Evolutionary conservation across 2,797 vertebrate species (phyloP), one percentile per base, ranked within the genome.

Genomic region (Danio jaintianensis): DNA sequence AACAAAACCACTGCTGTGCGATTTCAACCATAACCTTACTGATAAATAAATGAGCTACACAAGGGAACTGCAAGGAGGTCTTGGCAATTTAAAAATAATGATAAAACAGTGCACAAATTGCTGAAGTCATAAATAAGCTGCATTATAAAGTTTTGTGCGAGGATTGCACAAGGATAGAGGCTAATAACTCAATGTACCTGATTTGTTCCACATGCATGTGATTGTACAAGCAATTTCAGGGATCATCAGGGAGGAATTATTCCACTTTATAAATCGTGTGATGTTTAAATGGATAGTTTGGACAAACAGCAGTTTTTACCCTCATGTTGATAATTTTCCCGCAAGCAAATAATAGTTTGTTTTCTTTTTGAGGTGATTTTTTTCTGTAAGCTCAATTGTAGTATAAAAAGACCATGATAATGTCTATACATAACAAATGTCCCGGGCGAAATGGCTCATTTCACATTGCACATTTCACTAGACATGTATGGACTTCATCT

Each of bases 81-180:
- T 52, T 42, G 67, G 78, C 61, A 66, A 80, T 73, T 73, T 66
- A 55, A 64, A 80, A 64, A 18, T 74, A 74, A 80, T 56, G 61
- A 80, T 58, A 73, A 74, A 73, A 48, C 12, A 0, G 7, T 40
- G 16, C 56, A 71, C 36, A 58, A 74, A 74, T 56, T 20, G 78
- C 69, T 74, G 78, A 80, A 80, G 50, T 80, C 48, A 66, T 58
- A 45, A 64, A 73, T 64, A 74, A 66, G 70, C 29, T 66, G 59
- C 22, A 80, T 62, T 80, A 55, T 43, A 73, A 66, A 50, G 42
- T 66, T 64, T 70, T 79, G 56, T 18, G 20, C 58, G 20, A 80
- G 48, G 48, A 72, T 73, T 56, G 58, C 58, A 66, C 40, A 45
- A 73, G 36, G 55, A 62, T 10, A 52, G 43, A 63, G 38, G 36